Percentiles rank a stretch among this genome's conserved stretches.
These are phyloP conservation scores for Laspeyria flexula DNA, from an alignment of 2,888 invertebrate genomes.

Conservation along the genomic window DNA sequence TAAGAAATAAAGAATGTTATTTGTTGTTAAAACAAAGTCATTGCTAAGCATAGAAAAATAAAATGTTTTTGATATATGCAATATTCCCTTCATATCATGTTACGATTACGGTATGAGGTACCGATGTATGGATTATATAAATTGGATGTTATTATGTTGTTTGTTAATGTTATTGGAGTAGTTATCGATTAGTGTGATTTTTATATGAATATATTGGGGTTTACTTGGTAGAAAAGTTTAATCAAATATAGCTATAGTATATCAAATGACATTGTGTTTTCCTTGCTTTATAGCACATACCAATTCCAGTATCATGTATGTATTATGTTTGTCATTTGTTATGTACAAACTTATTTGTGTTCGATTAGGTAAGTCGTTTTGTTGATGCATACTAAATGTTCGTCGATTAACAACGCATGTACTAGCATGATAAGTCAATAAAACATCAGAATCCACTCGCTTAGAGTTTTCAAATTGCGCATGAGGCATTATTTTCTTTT, in stretches of 20 bases:
- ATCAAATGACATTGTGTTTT: constrained; percentile 61
- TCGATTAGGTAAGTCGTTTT: constrained; percentile 67
- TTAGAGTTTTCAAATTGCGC: constrained; percentile 62
- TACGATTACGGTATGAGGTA: constrained; percentile 67
- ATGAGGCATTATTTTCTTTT: constrained; percentile 65
- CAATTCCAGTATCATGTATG: constrained; percentile 29
- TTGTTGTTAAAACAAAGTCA: constrained; percentile 73
- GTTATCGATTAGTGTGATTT: constrained; percentile 83
- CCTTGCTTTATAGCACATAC: constrained; percentile 48
- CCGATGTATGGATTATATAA: constrained; percentile 69
- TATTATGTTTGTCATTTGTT: constrained; percentile 36
- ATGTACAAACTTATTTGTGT: constrained; percentile 36
- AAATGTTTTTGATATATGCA: constrained; percentile 65
- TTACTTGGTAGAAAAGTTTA: constrained; percentile 85
- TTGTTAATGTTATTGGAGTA: constrained; percentile 85
- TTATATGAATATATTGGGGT: constrained; percentile 87
- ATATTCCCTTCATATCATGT: constrained; percentile 79
- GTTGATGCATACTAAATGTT: constrained; percentile 37
- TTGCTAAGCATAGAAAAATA: constrained; percentile 68
- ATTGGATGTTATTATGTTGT: constrained; percentile 78
- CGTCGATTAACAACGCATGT: constrained; percentile 64
- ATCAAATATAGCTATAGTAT: constrained; percentile 80
- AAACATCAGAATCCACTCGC: constrained; percentile 53
- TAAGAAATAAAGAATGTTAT: constrained; percentile 68
- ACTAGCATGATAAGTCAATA: constrained; percentile 60